Base-by-base conservation (phyloP, 2,797 vertebrate genomes). In the Euphonia xanthogaster region DNA sequence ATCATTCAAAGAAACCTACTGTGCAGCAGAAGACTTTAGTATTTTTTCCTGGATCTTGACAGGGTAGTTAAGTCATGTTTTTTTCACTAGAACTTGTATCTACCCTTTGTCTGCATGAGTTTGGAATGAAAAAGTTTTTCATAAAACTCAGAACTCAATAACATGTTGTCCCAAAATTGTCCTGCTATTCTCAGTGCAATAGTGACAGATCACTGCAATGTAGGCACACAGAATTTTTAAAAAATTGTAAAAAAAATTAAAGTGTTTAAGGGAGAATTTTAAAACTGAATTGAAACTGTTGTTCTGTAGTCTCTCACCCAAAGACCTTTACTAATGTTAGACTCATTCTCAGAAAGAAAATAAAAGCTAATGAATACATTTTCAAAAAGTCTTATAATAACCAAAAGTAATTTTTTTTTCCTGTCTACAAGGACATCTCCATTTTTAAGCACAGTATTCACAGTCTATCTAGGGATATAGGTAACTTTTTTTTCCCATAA, bases 161-260 rank as follows among this genome's bases (percentile, higher is more conserved):
- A 61, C 8, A 5, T 10, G 5, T 67, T 0, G 0, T 39, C 66
- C 65, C 58, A 48, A 75, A 72, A 6, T 4, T 0, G 0, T 83
- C 47, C 68, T 50, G 31, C 24, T 80, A 21, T 22, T 78, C 22
- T 79, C 8, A 21, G 50, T 25, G 25, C 31, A 28, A 5, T 20
- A 22, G 44, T 47, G 62, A 48, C 31, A 51, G 54, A 62, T 63
- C 12, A 21, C 42, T 24, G 65, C 42, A 67, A 30, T 10, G 16
- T 15, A 31, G 25, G 12, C 30, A 31, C 20, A 42, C 4, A 55
- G 31, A 65, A 65, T 40, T 16, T 39, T 68, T 4, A 19, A 60
- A 68, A 50, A 61, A 12, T 13, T 8, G 30, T 53, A 37, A 81
- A 39, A 55, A 35, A 35, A 12, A 11, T 8, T 1, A 3, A 63